Evolutionary conservation across 2,113 vertebrate species (phyloP).

Genomic region (Furnarius figulus): DNA sequence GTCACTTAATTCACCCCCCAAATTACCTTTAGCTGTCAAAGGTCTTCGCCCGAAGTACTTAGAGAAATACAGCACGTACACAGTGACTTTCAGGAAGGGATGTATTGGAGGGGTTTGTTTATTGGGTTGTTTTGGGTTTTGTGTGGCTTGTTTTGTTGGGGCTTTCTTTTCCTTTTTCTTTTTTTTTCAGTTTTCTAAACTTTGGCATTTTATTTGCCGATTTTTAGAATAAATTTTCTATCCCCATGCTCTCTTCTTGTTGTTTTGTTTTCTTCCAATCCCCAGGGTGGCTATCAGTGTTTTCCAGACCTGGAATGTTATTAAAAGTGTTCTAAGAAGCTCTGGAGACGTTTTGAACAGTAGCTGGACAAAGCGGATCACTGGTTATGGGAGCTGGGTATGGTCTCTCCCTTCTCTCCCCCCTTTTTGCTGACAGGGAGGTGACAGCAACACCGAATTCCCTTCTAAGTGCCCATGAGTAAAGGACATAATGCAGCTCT

Average conservation of each 20-base stretch:
- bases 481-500: accelerated
- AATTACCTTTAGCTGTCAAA: background rate
- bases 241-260: background rate
- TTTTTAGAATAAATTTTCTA: background rate
- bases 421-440: background rate
- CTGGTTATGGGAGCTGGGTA: slow-evolving; percentile 56
- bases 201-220: background rate
- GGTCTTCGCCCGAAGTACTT: background rate
- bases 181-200: background rate
- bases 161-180: background rate
- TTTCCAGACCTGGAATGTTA: slow-evolving; percentile 50
- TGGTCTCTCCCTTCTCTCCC: background rate
- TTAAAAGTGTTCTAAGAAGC: slow-evolving; percentile 49
- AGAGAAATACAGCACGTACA: background rate
- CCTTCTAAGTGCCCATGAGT: background rate
- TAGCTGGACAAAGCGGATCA: slow-evolving; percentile 49
- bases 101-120: background rate
- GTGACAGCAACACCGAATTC: background rate
- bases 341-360: slow-evolving; percentile 14
- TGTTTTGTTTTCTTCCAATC: background rate
- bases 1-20: background rate
- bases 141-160: background rate
- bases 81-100: background rate
- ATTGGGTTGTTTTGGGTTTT: too few species aligned
- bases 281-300: slow-evolving; percentile 53